These are phyloP conservation scores for Adelphocoris suturalis DNA, from an alignment of 2,888 invertebrate species.

Conservation along the genomic window DNA sequence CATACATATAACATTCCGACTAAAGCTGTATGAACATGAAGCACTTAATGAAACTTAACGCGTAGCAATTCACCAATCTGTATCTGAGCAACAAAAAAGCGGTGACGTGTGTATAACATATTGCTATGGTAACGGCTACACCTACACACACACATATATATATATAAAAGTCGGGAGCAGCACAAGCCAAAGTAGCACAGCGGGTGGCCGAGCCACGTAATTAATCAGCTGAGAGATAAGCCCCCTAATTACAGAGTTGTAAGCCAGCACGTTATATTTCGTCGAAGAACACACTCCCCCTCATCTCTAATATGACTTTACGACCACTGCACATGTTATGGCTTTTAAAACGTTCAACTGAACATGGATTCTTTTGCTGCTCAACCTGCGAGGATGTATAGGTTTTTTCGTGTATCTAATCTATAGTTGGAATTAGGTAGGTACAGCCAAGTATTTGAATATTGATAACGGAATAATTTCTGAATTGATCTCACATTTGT, in stretches of 20 bases:
- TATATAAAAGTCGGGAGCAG: constrained; percentile 8
- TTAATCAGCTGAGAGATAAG: constrained; percentile 65
- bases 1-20: no score
- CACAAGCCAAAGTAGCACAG: constrained; percentile 50
- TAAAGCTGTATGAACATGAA: no score
- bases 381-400: neutral
- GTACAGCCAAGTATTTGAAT: no score
- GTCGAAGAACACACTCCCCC: constrained; percentile 57
- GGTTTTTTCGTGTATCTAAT: neutral
- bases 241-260: constrained; percentile 64
- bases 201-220: constrained; percentile 68
- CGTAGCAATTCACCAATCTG: no score
- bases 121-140: constrained; percentile 55
- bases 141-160: neutral
- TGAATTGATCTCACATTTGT: no score
- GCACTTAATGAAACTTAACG: no score
- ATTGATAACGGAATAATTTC: no score
- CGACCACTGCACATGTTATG: constrained; percentile 44
- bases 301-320: constrained; percentile 69
- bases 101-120: constrained; percentile 20
- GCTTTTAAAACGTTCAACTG: neutral
- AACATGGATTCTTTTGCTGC: neutral
- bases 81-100: neutral
- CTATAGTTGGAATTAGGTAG: no score
- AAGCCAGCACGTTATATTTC: constrained; percentile 67